Base-by-base conservation (phyloP, 2,797 vertebrate species). In the Chelmon rostratus region DNA sequence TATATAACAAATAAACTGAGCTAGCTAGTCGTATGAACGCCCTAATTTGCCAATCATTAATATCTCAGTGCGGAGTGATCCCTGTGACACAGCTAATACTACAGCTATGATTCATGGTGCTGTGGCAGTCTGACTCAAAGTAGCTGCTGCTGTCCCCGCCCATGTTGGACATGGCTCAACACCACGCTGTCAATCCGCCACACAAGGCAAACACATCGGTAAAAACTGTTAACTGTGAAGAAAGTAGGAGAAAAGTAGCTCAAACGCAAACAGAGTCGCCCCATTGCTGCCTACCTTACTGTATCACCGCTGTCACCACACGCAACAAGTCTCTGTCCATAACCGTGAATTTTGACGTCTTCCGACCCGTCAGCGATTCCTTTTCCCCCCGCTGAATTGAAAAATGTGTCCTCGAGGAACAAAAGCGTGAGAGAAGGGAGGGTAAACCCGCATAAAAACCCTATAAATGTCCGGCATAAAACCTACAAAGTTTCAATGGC, bases 291-390 rank as follows among this genome's bases (percentile, higher is more conserved):
- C 56, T 84, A 86, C 86, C 88, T 84, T 38, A 8, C 4, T 15
- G 56, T 54, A 8, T 38, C 67, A 19, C 61, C 67, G 75, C 79
- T 67, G 81, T 81, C 86, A 78, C 49, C 63, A 33, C 77, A 75
- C 50, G 88, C 87, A 91, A 91, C 92, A 91, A 86, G 86, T 91
- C 78, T 59, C 40, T 47, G 58, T 70, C 71, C 69, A 52, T 37
- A 63, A 64, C 50, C 61, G 13, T 6, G 65, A 37, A 1, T 47
- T 63, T 67, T n/a, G 59, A 46, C 18, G n/a, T 67, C 65, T 37
- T 73, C 44, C 19, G 52, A 47, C 23, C 42, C 37, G 54, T 46
- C 54, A 33, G 13, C 63, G 15, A 2, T 79, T 62, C n/a, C 52
- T 50, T 54, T 31, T 46, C 19, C 25, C 25, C 19, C 56, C 3